These are phyloP conservation scores for Microtus ochrogaster DNA, from an alignment of 2,113 vertebrate species.

Conservation along the genomic window DNA sequence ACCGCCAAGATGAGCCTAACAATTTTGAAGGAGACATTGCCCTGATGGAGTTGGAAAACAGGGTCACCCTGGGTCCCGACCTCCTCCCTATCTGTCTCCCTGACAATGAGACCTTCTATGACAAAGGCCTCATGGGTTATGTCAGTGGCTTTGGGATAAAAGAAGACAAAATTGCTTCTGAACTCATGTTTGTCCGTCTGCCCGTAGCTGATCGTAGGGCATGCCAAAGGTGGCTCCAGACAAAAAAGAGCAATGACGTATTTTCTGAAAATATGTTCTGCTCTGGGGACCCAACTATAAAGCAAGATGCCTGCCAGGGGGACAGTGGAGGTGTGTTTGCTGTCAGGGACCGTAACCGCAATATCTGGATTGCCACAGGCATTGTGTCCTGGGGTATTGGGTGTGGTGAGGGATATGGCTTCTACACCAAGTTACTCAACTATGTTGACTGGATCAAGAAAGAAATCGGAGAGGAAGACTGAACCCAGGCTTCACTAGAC, in stretches of 20 bases:
- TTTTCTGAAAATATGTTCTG: constrained; percentile 91
- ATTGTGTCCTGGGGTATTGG: constrained; percentile 89
- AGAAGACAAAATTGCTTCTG: constrained; percentile 31
- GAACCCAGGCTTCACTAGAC: constrained; percentile 23
- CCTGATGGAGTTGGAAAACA: constrained; percentile 89
- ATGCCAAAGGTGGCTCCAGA: constrained; percentile 79
- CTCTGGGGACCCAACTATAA: constrained; percentile 78
- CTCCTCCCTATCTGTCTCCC: constrained; percentile 94
- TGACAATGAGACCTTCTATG: constrained; percentile 73
- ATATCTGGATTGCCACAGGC: constrained; percentile 86
- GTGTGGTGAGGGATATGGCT: constrained; percentile 86
- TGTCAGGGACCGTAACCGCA: constrained; percentile 30
- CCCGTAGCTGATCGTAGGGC: constrained; percentile 62
- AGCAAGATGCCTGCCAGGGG: constrained; percentile 87
- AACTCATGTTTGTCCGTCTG: constrained; percentile 86
- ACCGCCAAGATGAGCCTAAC: constrained; percentile 63
- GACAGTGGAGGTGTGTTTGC: constrained; percentile 87
- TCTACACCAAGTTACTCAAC: constrained; percentile 88
- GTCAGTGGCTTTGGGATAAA: constrained; percentile 92
- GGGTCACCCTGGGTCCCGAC: constrained; percentile 86
- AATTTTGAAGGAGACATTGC: constrained; percentile 93
- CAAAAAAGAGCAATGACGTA: constrained; percentile 24
- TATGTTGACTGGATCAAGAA: constrained; percentile 89
- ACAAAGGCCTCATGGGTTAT: constrained; percentile 82
- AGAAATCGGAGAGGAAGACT: constrained; percentile 70